phyloP scores from a whole-genome alignment of 2,113 vertebrate genomes.

The Pedetes capensis region DNA sequence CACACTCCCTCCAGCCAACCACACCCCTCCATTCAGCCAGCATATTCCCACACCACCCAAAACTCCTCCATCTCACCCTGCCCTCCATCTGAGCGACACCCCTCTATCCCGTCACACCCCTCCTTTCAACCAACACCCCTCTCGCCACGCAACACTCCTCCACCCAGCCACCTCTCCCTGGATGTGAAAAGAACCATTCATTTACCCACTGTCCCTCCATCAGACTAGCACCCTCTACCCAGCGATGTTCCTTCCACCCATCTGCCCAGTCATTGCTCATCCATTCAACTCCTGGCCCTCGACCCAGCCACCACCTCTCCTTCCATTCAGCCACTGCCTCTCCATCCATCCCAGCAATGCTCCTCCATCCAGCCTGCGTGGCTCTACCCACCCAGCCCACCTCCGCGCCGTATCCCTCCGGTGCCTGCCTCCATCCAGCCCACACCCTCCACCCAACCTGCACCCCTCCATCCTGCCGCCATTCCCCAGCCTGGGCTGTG shows the following conservation, averaged over 20 bases:
- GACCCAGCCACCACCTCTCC: too few species aligned
- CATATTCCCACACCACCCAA: background rate
- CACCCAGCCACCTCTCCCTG: background rate
- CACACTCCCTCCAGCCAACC: background rate
- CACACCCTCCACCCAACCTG: too few species aligned
- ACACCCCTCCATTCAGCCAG: background rate
- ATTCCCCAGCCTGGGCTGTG: background rate
- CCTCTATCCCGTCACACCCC: too few species aligned
- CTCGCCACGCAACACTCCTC: background rate
- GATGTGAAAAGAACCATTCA: background rate
- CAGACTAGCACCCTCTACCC: too few species aligned
- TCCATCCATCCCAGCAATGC: background rate
- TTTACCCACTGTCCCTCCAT: background rate
- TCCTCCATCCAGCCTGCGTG: background rate
- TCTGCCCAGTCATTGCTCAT: too few species aligned
- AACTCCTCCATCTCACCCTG: background rate
- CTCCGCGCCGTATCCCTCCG: background rate
- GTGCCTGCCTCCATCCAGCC: too few species aligned
- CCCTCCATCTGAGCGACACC: background rate
- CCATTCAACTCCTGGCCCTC: too few species aligned
- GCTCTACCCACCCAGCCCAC: too few species aligned
- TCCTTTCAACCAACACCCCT: background rate
- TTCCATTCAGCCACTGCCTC: background rate
- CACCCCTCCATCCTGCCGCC: too few species aligned
- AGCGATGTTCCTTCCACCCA: too few species aligned